phyloP scores from a whole-genome alignment of 2,888 invertebrate genomes.

The Drosophila koepferae region DNA sequence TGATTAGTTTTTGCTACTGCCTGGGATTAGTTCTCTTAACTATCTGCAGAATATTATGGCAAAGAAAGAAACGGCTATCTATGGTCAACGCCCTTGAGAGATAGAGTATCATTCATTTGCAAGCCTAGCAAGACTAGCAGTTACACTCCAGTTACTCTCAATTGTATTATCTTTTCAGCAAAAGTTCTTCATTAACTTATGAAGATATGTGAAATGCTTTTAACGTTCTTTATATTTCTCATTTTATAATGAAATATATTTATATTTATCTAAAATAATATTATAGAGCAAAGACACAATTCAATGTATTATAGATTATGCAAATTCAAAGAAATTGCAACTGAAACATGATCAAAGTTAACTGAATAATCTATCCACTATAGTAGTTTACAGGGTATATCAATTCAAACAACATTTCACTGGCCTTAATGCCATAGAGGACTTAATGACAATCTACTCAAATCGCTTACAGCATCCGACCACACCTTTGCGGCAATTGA shows the following conservation, averaged over 20 bases:
- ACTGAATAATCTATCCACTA: no score
- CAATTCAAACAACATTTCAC: background rate
- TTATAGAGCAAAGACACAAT: background rate
- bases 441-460: slow-evolving; percentile 5
- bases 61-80: background rate
- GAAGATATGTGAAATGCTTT: no score
- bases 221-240: no score
- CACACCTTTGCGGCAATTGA: slow-evolving; percentile 42
- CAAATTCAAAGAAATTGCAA: background rate
- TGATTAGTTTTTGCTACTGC: slow-evolving; percentile 19
- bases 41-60: background rate
- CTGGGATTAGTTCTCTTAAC: slow-evolving; percentile 4
- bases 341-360: no score
- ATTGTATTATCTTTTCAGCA: background rate
- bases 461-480: slow-evolving; percentile 38
- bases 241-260: no score
- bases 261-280: background rate
- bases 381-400: background rate
- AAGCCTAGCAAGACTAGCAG: background rate
- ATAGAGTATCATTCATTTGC: rapidly evolving
- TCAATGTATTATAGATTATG: background rate
- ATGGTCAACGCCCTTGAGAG: slow-evolving; percentile 2
- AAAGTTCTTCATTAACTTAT: background rate
- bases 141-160: background rate
- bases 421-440: background rate